Base-by-base conservation (phyloP, 2,113 vertebrate genomes). In the Cyphomyrus discorhynchus region DNA sequence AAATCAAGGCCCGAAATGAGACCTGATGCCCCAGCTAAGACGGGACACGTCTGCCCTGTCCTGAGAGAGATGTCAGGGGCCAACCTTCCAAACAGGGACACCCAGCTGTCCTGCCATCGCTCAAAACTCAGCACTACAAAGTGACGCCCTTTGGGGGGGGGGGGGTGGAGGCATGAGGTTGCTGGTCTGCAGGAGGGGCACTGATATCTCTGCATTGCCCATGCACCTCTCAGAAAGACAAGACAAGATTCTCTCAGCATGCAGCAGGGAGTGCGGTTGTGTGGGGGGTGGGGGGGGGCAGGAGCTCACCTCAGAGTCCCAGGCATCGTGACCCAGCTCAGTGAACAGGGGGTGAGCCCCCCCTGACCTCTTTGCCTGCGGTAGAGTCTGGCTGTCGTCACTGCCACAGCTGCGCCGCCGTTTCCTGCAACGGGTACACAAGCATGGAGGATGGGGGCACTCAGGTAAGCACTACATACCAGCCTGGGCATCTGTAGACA, bases 281-380 rank as follows among this genome's bases (percentile, higher is more conserved):
- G 70, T 39, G 10, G n/a, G n/a, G n/a, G n/a, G n/a, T n/a, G n/a
- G 15, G 82, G 46, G 39, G 39, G 4, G 49, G 10, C 11, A 66
- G 39, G 13, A 0, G 6, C 93, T 93, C 93, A 99, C 98, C 97
- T 99, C 98, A 1, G 97, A 97, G 93, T 99, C 98, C 97, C 97
- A 99, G 0, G 97, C 97, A 91, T 99, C 98, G 89, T 97, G 96
- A 1, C 94, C 94, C 3, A 93, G 91, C 83, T 95, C 95, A 1
- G 95, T 93, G n/a, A 97, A 96, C 89, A 96, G 95, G 49, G 96
- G 91, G 3, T 94, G 96, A 92, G 96, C 93, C 91, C 95, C 96
- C 90, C 91, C 97, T 83, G 90, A 97, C 80, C 97, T 94, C 88
- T 99, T 99, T 90, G 95, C 97, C 92, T 97, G 97, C 0, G 97